These are phyloP conservation scores for Hyphantria cunea DNA, from an alignment of 1,140 invertebrate genomes.

Conservation along the genomic window DNA sequence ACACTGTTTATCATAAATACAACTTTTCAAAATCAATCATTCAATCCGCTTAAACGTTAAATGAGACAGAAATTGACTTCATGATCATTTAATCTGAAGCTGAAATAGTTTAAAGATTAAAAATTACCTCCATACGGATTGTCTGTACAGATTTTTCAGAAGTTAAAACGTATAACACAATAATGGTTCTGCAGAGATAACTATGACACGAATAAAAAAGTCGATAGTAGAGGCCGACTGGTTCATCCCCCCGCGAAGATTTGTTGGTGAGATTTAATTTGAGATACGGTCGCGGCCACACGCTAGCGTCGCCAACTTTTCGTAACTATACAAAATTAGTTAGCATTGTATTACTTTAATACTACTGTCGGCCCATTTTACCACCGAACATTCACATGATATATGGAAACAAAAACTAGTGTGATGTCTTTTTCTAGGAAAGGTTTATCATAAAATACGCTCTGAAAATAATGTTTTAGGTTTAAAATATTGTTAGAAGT, in stretches of 20 bases:
- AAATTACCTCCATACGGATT: neutral
- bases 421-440: neutral
- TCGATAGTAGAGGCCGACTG: slow-evolving; percentile 50
- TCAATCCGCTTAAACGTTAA: no score
- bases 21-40: no score
- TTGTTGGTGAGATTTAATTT: slow-evolving; percentile 76
- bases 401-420: neutral
- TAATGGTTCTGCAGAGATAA: slow-evolving; percentile 17
- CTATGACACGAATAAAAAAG: slow-evolving; percentile 30
- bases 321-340: slow-evolving; percentile 45
- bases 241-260: slow-evolving; percentile 67
- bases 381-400: slow-evolving; percentile 3
- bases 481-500: neutral
- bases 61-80: neutral
- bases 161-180: neutral
- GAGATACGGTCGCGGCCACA: slow-evolving; percentile 69
- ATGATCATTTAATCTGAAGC: neutral
- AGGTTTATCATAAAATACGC: neutral
- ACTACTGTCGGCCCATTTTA: slow-evolving; percentile 10
- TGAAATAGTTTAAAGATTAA: neutral
- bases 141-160: neutral
- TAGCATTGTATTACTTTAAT: slow-evolving; percentile 41
- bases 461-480: neutral
- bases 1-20: no score
- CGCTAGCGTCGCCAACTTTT: slow-evolving; percentile 53